Evolutionary conservation across 2,888 invertebrate genomes (phyloP), one percentile per base, ranked within the genome.

Genomic region (Latrodectus hesperus): DNA sequence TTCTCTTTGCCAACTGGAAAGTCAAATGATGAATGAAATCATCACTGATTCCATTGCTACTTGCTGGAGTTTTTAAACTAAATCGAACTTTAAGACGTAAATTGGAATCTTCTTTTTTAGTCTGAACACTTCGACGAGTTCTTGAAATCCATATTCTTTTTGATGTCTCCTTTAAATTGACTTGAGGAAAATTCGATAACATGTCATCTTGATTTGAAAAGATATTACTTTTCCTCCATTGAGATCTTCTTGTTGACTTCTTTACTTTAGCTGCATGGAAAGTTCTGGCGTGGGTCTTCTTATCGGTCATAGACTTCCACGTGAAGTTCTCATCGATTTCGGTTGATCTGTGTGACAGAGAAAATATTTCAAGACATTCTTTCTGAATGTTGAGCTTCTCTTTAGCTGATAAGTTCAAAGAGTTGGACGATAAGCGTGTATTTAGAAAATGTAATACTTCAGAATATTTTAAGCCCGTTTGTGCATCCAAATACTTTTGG

Each of bases 1-100:
- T 83, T 65, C 53, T 65, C 78, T 79, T 82, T 38, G 88, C 83
- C 6, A 88, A 49, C 53, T 88, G 82, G 1, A 12, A 51, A n/a
- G 65, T 81, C 9, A 88, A 38, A 64, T 83, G 78, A 10, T 60
- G 49, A 8, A 22, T 60, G 64, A 88, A 88, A 12, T 83, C 88
- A 0, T 74, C 74, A 14, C 16, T 49, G 11, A 70, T 88, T 16
- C 73, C 74, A 49, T 76, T 60, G 8, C 12, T 65, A 9, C 51
- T 6, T 11, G 17, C 53, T 22, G 78, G 49, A 12, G 65, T 76
- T 76, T 86, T 65, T 14, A 86, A 72, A 10, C 68, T 53, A 14
- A 86, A 81, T 14, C 52, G 81, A 38, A 86, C 64, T 72, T 81
- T 80, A 14, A 76, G 16, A n/a, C 60, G 75, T 9, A 86, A 14